Percentiles rank a stretch among this genome's conserved stretches.
These are phyloP conservation scores for Atethmia centrago DNA, from an alignment of 2,888 invertebrate genomes.

Conservation along the genomic window DNA sequence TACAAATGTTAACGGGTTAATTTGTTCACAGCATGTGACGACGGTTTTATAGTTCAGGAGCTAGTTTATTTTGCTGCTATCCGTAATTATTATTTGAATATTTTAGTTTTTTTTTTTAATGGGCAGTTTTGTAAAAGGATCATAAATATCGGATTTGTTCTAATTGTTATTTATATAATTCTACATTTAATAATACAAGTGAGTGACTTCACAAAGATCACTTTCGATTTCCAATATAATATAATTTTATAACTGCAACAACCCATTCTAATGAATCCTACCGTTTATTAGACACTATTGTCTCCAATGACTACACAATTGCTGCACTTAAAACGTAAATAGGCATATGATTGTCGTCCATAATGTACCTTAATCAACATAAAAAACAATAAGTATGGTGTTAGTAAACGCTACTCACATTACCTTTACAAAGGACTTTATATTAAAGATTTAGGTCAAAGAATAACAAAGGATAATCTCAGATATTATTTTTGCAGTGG, in stretches of 20 bases:
- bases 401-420: constrained; percentile 36
- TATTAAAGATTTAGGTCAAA: constrained; percentile 54
- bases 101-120: background rate
- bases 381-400: constrained; percentile 55
- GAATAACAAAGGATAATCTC: constrained; percentile 49
- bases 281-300: constrained; percentile 37
- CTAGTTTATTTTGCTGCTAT: background rate
- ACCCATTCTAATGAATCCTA: constrained; percentile 35
- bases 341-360: constrained; percentile 43
- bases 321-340: constrained; percentile 58
- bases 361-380: constrained; percentile 55
- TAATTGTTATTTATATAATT: background rate
- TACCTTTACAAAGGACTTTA: constrained; percentile 40
- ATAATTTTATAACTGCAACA: constrained; percentile 26
- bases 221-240: constrained; percentile 6
- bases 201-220: background rate
- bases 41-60: constrained; percentile 41
- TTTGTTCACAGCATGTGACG: constrained; percentile 42
- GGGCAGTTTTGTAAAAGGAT: too few relatives aligned
- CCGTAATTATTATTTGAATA: background rate
- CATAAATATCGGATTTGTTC: background rate
- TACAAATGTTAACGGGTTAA: constrained; percentile 45
- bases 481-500: constrained; percentile 27
- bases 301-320: constrained; percentile 45
- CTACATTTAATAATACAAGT: background rate